Evolutionary conservation across 2,888 invertebrate species (phyloP).

Genomic region (Melinaea menophilus): DNA sequence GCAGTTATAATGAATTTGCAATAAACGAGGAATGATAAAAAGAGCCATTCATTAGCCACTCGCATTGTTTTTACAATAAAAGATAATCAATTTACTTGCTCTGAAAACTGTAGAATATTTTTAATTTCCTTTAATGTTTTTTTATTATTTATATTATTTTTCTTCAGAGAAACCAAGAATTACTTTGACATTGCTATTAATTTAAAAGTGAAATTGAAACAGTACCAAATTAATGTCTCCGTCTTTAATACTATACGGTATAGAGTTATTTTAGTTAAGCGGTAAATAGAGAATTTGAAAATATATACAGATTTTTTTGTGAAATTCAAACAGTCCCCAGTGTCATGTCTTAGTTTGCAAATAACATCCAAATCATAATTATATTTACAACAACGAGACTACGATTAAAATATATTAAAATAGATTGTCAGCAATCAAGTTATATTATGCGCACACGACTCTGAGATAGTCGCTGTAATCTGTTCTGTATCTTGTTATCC

Average conservation of each 20-base stretch:
- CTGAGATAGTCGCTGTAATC: background rate
- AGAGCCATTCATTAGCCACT: constrained; percentile 31
- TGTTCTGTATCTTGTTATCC: background rate
- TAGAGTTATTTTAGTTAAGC: too few relatives aligned
- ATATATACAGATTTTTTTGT: background rate
- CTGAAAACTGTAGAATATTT: constrained; percentile 24
- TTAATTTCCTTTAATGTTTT: constrained; percentile 6
- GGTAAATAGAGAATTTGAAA: too few relatives aligned
- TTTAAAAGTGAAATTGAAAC: too few relatives aligned
- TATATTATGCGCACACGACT: background rate
- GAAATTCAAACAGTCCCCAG: background rate
- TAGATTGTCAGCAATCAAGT: constrained; percentile 3
- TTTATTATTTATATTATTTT: background rate
- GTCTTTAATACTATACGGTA: too few relatives aligned
- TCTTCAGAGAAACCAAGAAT: too few relatives aligned
- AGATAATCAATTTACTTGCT: constrained; percentile 33
- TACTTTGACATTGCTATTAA: too few relatives aligned
- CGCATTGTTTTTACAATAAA: constrained; percentile 31
- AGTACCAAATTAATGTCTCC: too few relatives aligned
- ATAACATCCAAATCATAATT: background rate
- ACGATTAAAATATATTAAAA: background rate
- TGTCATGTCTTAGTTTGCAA: too few relatives aligned
- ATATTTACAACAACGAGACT: background rate
- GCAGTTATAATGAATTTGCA: constrained; percentile 24
- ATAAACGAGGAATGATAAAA: constrained; percentile 29